Base-by-base conservation (phyloP, 1,140 invertebrate species). In the Drosophila jambulina region DNA sequence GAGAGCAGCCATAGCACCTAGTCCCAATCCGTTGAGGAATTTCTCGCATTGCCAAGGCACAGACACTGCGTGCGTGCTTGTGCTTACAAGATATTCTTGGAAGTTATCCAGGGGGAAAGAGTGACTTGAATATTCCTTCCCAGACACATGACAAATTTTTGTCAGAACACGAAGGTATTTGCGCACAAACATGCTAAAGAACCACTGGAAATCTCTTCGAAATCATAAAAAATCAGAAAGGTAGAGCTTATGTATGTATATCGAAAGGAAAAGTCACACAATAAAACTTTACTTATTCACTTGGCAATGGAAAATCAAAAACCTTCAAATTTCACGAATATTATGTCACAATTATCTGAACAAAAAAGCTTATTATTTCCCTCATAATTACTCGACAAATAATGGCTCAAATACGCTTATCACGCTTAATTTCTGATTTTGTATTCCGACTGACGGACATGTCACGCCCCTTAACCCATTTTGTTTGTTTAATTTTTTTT, bases 81-180 rank as follows among this genome's bases (percentile, higher is more conserved):
- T 67, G 45, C 61, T 34, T 48, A 23, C 34, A 77, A 68, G 49
- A 59, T 78, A 77, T 78, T 78, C 75, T 78, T 78, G 75, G 75
- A 78, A 78, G 70, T 34, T 46, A 78, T 77, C 63, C 51, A 56
- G 48, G 21, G 25, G 38, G 34, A 42, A 53, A 68, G 57, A 68
- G 56, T 60, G 75, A 48, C 54, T 65, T 48, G 60, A 56, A 65
- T 76, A 77, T 76, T 62, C 23, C 58, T 25, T 36, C 15, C 53
- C n/a, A 56, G 45, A 59, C 53, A 76, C 72, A 76, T 77, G 74
- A 76, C 46, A 76, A 76, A 76, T 76, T 72, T 65, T 76, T 76
- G 68, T 32, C 54, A 60, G 68, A 43, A 69, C 58, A 40, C 17
- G 49, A 12, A 42, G 48, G 48, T 46, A 42, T 63, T 60, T 54